These are phyloP conservation scores for Hylia prasina DNA, from an alignment of 2,113 vertebrate species.

Conservation along the genomic window DNA sequence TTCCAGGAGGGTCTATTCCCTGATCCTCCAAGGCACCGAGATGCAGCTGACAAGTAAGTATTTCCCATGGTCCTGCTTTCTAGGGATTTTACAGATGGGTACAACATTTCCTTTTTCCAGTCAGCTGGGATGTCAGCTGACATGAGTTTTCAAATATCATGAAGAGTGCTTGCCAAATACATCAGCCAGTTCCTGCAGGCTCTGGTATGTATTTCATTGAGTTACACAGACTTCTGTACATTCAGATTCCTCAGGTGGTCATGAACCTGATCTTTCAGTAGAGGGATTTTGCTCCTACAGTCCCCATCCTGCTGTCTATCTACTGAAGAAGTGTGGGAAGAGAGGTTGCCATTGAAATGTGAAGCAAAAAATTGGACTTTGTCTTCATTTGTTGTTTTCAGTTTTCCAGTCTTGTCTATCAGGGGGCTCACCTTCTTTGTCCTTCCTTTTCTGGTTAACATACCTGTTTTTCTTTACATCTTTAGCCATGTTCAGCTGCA, in stretches of 20 bases:
- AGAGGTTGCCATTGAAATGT: not conserved
- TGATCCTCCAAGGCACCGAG: not conserved
- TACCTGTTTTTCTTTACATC: not conserved
- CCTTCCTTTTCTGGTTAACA: not conserved
- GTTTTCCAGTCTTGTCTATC: not conserved
- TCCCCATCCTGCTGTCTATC: not conserved
- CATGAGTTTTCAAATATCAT: not conserved
- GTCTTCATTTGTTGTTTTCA: not conserved
- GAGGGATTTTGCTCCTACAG: not conserved
- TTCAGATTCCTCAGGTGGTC: not conserved
- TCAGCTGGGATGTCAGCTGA: not conserved
- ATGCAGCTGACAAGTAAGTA: not conserved
- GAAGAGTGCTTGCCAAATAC: not conserved
- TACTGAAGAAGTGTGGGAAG: no score
- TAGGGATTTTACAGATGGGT: not conserved
- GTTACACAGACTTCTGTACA: not conserved
- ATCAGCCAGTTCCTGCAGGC: no score
- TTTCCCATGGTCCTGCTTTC: not conserved
- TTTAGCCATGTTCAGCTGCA: not conserved
- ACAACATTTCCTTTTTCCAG: not conserved
- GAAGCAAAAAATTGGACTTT: not conserved
- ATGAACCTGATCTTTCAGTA: not conserved
- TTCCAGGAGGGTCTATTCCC: not conserved
- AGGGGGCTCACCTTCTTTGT: rapidly evolving
- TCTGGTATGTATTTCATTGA: not conserved